A percentile compares a stretch with the other conserved stretches of the same genome.
Evolutionary conservation across 2,797 vertebrate species (phyloP).

Genomic region (Trachurus trachurus): DNA sequence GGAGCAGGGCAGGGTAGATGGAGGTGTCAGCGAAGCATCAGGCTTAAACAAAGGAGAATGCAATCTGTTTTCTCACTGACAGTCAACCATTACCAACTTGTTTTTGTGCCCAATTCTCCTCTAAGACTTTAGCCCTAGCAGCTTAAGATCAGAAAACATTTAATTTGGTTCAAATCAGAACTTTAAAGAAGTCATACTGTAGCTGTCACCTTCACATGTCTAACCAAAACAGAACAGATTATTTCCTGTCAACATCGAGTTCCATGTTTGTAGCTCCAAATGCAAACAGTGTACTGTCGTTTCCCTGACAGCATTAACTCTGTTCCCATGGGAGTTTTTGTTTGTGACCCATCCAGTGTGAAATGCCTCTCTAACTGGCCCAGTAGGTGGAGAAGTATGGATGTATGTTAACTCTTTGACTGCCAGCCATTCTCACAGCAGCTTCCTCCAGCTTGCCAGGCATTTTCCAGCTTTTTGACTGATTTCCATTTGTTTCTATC

Average conservation of each 20-base stretch:
- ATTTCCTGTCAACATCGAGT: background rate
- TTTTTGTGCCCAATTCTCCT: too few species aligned
- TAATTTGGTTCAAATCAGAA: background rate
- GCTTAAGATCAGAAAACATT: background rate
- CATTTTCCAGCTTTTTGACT: too few species aligned
- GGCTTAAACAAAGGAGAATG: background rate
- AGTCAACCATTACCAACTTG: background rate
- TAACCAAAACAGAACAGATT: background rate
- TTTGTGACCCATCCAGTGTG: background rate
- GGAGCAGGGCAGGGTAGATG: background rate
- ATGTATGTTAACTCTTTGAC: too few species aligned
- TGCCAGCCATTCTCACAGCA: too few species aligned
- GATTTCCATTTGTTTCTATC: too few species aligned
- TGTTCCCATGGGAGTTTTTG: background rate
- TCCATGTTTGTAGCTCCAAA: background rate
- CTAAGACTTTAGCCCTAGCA: background rate
- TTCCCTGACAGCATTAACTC: background rate
- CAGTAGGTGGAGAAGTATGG: background rate
- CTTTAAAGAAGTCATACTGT: background rate
- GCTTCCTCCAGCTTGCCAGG: too few species aligned
- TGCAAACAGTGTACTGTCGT: background rate
- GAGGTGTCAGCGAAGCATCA: background rate
- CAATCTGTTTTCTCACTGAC: background rate
- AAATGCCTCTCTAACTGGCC: constrained; percentile 19
- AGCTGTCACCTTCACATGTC: background rate